Base-by-base conservation (phyloP, 2,113 vertebrate genomes). In the Hypanus sabinus region DNA sequence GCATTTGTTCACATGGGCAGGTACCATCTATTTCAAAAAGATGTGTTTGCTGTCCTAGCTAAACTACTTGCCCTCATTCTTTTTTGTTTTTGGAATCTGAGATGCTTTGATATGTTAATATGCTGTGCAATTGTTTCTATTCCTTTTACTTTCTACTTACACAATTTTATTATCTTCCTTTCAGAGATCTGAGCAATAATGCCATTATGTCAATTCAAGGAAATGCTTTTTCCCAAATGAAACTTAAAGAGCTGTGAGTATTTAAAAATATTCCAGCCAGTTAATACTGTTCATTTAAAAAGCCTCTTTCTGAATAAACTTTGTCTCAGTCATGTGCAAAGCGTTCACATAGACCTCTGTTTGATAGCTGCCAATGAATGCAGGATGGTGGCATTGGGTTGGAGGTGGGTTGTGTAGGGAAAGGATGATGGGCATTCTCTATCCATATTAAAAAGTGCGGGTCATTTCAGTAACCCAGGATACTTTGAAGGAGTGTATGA, bases 101-200 rank as follows among this genome's bases (percentile, higher is more conserved):
- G 33, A 90, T 90, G 85, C 85, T 88, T 88, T 87, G 83, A 30
- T 30, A 87, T 87, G 81, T 85, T 85, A 60, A 85, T 38, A 38
- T 83, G 18, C 38, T 83, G 46, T 83, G 55, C 20, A 57, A 65
- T n/a, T 60, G 2, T 16, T 33, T 0, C 11, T 18, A 20, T 90
- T 90, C 30, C n/a, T 65, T 33, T 90, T 16, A 68, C 14, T 18
- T 27, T 57, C 38, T 90, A 68, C 30, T 90, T 90, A n/a, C 65
- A 33, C 60, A 36, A 87, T 68, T 94, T 94, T 55, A 22, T 77
- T 94, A 94, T 96, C 95, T 96, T 95, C 94, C 94, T 95, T 96
- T 96, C 95, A 98, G 97, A 92, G 97, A 98, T 95, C 95, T 98
- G 94, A 97, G 96, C 95, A 97, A 97, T 95, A 98, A 98, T 94